phyloP scores from a whole-genome alignment of 2,797 vertebrate species.

The Amniataba percoides region DNA sequence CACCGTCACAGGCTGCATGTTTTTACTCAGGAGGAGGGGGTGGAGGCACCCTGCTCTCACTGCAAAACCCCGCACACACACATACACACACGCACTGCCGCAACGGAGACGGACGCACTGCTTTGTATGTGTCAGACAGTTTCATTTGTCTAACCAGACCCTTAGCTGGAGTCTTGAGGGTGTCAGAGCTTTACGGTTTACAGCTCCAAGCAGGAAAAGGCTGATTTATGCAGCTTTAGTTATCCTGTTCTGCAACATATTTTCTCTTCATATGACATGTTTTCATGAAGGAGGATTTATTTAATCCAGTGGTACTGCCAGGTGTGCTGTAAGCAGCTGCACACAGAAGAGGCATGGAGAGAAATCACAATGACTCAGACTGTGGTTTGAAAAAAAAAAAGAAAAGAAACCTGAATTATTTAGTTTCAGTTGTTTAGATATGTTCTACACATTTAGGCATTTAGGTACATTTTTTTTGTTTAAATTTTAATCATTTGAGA shows the following conservation, averaged over 20 bases:
- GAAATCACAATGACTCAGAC: conserved; percentile 15
- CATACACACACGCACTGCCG: not conserved
- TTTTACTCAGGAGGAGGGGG: conserved; percentile 27
- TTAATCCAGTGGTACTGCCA: conserved; percentile 53
- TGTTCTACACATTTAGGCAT: conserved; percentile 13
- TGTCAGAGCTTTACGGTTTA: conserved; percentile 38
- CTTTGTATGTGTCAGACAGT: conserved; percentile 29
- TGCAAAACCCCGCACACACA: conserved; percentile 6
- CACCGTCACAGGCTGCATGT: conserved; percentile 40
- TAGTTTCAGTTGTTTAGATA: conserved; percentile 12
- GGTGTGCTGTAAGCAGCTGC: conserved; percentile 13
- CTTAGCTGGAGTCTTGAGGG: conserved; percentile 11
- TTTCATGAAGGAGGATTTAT: conserved; percentile 55
- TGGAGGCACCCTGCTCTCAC: conserved; percentile 7
- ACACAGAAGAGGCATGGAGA: conserved; percentile 3
- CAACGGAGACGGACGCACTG: conserved; percentile 12
- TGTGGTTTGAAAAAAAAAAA: no score
- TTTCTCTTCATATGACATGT: conserved; percentile 49
- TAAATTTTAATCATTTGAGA: not conserved
- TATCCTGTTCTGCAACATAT: conserved; percentile 19
- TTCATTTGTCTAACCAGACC: conserved; percentile 33
- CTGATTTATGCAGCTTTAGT: conserved; percentile 37
- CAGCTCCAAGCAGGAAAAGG: conserved; percentile 9
- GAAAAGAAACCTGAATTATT: conserved; percentile 1
- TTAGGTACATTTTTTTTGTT: conserved; percentile 11